phyloP scores from a whole-genome alignment of 2,888 invertebrate genomes.

The Prenolepis imparis region DNA sequence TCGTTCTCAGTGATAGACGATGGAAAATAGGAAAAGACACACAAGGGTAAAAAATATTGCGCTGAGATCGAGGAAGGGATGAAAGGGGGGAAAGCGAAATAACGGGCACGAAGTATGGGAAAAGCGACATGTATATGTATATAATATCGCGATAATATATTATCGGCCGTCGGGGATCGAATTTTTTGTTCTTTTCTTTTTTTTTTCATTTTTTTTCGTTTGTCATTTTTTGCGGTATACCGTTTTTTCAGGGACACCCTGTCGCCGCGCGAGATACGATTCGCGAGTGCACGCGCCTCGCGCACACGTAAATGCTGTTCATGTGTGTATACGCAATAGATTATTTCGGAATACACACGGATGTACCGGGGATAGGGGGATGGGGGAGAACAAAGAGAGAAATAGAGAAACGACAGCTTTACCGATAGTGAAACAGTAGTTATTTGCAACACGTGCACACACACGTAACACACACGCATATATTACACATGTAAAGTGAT shows the following conservation, averaged over 20 bases:
- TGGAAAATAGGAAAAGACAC: not conserved
- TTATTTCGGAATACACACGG: constrained; percentile 54
- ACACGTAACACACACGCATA: constrained; percentile 61
- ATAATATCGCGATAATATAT: constrained; percentile 20
- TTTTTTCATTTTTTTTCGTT: constrained; percentile 57
- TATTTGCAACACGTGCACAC: constrained; percentile 67
- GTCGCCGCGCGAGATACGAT: constrained; percentile 51
- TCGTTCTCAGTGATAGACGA: constrained; percentile 73
- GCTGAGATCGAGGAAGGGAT: not conserved
- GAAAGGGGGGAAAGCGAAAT: constrained; percentile 20
- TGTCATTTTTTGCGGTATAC: constrained; percentile 47
- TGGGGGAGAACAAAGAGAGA: constrained; percentile 27
- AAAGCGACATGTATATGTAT: constrained; percentile 43
- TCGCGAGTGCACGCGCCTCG: constrained; percentile 36
- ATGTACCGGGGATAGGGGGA: not conserved
- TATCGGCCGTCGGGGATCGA: constrained; percentile 17
- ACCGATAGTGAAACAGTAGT: constrained; percentile 75
- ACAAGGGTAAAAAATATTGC: not conserved
- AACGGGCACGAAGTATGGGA: constrained; percentile 4
- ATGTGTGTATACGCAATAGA: constrained; percentile 73
- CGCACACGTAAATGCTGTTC: constrained; percentile 58
- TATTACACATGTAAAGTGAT: constrained; percentile 72
- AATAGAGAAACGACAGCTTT: constrained; percentile 75
- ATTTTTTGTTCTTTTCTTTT: constrained; percentile 46
- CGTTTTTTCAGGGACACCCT: constrained; percentile 55